phyloP scores from a whole-genome alignment of 2,888 invertebrate genomes.

The Itoplectis maculator region DNA sequence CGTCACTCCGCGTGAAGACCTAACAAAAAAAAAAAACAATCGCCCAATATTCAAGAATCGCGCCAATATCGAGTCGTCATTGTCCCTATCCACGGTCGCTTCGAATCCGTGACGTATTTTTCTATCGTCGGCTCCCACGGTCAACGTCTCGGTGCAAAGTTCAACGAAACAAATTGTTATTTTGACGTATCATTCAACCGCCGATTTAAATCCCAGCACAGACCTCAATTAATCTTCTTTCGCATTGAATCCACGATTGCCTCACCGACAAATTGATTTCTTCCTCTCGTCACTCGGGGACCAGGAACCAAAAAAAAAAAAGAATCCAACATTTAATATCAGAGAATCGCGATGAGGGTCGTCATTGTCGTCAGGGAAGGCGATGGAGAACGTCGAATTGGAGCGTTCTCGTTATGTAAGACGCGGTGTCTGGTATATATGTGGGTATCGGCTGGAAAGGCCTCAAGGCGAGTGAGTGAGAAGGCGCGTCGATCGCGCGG shows the following conservation, averaged over 20 bases:
- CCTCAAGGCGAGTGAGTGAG: conserved; percentile 74
- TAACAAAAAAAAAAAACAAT: not conserved
- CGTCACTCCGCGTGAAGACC: not conserved
- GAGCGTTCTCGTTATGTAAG: conserved; percentile 77
- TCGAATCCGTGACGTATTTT: no score
- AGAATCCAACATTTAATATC: conserved; percentile 17
- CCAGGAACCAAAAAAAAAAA: not conserved
- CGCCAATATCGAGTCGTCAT: conserved; percentile 13
- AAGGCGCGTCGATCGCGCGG: conserved; percentile 29
- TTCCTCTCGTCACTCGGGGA: not conserved
- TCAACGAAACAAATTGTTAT: conserved; percentile 2
- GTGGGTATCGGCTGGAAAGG: conserved; percentile 71
- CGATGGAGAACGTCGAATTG: conserved; percentile 64
- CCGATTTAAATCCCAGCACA: not conserved
- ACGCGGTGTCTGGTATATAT: conserved; percentile 69
- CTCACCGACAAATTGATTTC: conserved; percentile 5
- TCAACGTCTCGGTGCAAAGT: not conserved
- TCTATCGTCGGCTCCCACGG: no score
- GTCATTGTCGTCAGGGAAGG: conserved; percentile 24
- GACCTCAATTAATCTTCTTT: not conserved
- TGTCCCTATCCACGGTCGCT: no score
- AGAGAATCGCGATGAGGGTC: not conserved
- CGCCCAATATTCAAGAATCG: not conserved
- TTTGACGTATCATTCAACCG: not conserved
- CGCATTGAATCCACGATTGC: not conserved